phyloP scores from a whole-genome alignment of 1,140 invertebrate genomes.

The Lasaia peninsularis region DNA sequence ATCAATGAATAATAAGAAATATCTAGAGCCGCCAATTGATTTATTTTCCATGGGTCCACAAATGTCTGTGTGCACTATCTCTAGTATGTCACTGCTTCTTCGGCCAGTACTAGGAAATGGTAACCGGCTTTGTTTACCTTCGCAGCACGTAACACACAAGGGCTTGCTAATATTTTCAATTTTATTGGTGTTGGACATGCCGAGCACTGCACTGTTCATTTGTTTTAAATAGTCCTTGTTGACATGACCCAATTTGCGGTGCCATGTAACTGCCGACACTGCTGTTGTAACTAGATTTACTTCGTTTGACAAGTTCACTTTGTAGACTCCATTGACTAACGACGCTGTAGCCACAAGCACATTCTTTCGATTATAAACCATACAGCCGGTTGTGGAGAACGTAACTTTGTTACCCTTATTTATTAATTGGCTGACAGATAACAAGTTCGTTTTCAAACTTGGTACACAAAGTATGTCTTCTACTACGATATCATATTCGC shows the following conservation, averaged over 20 bases:
- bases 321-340: slow-evolving; percentile 25
- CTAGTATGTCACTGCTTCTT: too few relatives aligned
- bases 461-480: slow-evolving; percentile 22
- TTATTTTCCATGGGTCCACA: too few relatives aligned
- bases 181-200: too few relatives aligned
- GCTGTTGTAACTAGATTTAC: neutral
- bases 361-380: slow-evolving; percentile 23
- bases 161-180: too few relatives aligned
- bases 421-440: neutral
- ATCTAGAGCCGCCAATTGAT: too few relatives aligned
- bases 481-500: slow-evolving; percentile 23
- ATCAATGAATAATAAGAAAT: too few relatives aligned
- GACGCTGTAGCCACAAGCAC: slow-evolving; percentile 25
- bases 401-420: slow-evolving; percentile 19
- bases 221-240: neutral
- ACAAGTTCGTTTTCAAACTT: neutral
- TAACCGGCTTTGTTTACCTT: too few relatives aligned
- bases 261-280: slow-evolving; percentile 8
- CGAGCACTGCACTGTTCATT: neutral
- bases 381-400: slow-evolving; percentile 21
- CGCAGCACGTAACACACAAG: too few relatives aligned
- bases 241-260: slow-evolving; percentile 14
- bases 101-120: too few relatives aligned
- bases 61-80: too few relatives aligned
- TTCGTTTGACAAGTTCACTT: slow-evolving; percentile 12